Evolutionary conservation across 2,113 vertebrate genomes (phyloP), one percentile per base, ranked within the genome.

Genomic region (Entomyzon cyanotis): DNA sequence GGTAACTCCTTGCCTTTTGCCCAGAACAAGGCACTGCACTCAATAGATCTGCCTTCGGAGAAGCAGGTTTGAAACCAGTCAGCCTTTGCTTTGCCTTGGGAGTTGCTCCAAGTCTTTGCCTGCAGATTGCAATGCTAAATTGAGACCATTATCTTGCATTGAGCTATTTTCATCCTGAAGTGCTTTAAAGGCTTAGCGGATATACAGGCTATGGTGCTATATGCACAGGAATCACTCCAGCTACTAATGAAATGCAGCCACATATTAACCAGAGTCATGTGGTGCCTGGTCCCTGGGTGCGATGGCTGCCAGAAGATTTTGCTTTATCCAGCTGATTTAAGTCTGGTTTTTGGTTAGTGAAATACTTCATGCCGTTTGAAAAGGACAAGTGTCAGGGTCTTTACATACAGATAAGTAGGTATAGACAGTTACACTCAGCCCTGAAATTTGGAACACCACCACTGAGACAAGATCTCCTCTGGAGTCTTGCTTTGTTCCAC

Each of bases 211-310:
- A 27, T 81, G 88, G 77, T 94, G 70, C 87, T 93, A 78, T 81
- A 93, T 35, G 73, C 49, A 68, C 64, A 93, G 71, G 64, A 92
- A 93, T 93, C 71, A 49, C 82, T 93, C 76, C 84, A 94, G 71
- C 74, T 63, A 23, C 75, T 95, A 94, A 94, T 94, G 82, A 96
- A 96, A 94, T 93, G 91, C 90, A 91, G 82, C 60, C 68, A 86
- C 85, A 63, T 88, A 93, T 95, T 94, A 93, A 90, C 59, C 28
- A 78, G 67, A 85, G 68, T 55, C 8, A 4, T 63, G 58, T 49
- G 56, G 56, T 75, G 69, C 81, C 71, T 94, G 76, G 55, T 90
- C 71, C 39, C 82, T 67, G 71, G 47, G 49, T 6, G 3, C 74
- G 68, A 84, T 74, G 82, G 44, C 75, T 90, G 68, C 85, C 71